Conservation (phyloP, 2,113 vertebrate species). For the Stegastes partitus region DNA sequence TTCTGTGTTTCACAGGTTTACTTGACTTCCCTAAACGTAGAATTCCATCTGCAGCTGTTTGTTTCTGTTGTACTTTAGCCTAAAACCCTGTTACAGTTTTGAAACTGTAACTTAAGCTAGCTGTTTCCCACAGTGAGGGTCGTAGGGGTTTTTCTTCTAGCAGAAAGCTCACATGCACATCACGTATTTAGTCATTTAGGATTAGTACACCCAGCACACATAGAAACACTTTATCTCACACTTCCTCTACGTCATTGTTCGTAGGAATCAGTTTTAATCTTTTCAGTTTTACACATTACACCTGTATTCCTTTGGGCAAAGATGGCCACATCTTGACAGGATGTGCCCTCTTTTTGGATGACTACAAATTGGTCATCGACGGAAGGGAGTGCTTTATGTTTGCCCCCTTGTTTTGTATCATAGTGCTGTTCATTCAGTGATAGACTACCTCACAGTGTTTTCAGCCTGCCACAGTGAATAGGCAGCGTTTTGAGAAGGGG, state of each 20-base stretch:
- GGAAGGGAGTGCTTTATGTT: conserved; percentile 53
- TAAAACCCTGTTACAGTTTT: conserved; percentile 39
- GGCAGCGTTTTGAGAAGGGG: conserved; percentile 65
- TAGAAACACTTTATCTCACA: conserved; percentile 8
- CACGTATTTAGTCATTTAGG: conserved; percentile 17
- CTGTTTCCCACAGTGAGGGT: conserved; percentile 14
- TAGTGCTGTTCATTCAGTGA: conserved; percentile 24
- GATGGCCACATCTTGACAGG: conserved; percentile 20
- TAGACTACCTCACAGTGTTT: conserved; percentile 48
- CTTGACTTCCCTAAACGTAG: conserved; percentile 65
- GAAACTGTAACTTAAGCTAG: conserved; percentile 50
- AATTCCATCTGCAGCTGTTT: conserved; percentile 63
- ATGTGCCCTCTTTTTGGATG: conserved; percentile 49
- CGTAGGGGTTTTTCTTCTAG: conserved; percentile 22
- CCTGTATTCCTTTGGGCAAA: conserved; percentile 39
- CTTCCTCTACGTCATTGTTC: conserved; percentile 1
- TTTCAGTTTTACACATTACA: conserved; percentile 15
- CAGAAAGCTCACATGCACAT: conserved; percentile 31
- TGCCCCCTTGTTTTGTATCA: conserved; percentile 37
- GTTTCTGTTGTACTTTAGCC: conserved; percentile 55
- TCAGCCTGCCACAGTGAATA: conserved; percentile 57
- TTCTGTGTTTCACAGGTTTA: conserved; percentile 78
- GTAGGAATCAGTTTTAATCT: conserved; percentile 15
- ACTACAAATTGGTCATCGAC: conserved; percentile 67
- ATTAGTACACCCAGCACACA: conserved; percentile 23